Evolutionary conservation across 2,113 vertebrate species (phyloP).

Genomic region (Columba janthina): DNA sequence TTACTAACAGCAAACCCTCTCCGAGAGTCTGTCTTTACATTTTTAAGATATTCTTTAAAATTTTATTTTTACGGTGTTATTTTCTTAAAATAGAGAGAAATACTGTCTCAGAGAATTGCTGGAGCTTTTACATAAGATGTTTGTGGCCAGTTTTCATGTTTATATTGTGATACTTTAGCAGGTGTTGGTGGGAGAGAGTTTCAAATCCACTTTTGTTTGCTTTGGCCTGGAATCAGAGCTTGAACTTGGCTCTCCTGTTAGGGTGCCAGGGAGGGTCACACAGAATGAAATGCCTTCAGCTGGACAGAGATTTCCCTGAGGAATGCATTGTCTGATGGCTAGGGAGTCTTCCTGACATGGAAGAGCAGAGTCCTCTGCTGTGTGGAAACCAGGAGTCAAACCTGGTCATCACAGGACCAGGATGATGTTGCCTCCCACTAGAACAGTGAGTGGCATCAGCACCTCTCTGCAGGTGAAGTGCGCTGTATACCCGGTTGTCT

Average conservation of each 20-base stretch:
- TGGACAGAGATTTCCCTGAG: not conserved
- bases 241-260: not conserved
- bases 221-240: not conserved
- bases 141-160: not conserved
- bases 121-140: not conserved
- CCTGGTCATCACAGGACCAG: not conserved
- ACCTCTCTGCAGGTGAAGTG: not conserved
- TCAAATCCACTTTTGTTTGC: not conserved
- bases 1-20: not conserved
- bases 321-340: not conserved
- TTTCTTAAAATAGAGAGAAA: not conserved
- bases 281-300: not conserved
- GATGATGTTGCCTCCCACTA: not conserved
- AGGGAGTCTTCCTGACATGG: not conserved
- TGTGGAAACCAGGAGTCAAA: not conserved
- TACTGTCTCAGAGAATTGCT: not conserved
- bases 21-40: not conserved
- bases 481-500: not conserved
- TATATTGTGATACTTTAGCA: not conserved
- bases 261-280: no score
- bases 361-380: not conserved
- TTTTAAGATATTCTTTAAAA: not conserved
- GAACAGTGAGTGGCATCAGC: not conserved
- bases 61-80: not conserved
- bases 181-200: not conserved